These are phyloP conservation scores for Eulithis prunata DNA, from an alignment of 2,888 invertebrate species.

Conservation along the genomic window DNA sequence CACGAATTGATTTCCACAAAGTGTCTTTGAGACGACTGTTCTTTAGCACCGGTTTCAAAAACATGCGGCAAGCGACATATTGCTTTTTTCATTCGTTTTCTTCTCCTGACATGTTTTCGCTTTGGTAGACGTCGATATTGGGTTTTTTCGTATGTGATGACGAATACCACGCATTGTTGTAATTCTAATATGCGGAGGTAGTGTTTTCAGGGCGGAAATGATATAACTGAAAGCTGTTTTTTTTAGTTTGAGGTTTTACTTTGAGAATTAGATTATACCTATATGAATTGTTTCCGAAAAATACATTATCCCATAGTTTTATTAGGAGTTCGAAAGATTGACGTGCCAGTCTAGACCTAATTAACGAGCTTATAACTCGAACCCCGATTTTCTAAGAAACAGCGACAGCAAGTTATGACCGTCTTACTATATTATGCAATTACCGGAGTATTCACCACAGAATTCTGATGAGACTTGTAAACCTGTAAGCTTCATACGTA, in stretches of 20 bases:
- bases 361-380: conserved; percentile 39
- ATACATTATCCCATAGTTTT: neutral
- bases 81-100: conserved; percentile 74
- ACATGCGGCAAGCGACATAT: conserved; percentile 70
- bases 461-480: too few relatives aligned
- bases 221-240: too few relatives aligned
- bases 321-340: neutral
- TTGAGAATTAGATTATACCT: too few relatives aligned
- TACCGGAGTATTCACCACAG: too few relatives aligned
- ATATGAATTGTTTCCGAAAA: neutral
- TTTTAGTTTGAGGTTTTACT: too few relatives aligned
- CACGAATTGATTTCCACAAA: conserved; percentile 68
- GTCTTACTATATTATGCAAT: too few relatives aligned
- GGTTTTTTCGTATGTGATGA: conserved; percentile 59
- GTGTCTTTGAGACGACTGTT: conserved; percentile 64
- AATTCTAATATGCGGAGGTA: conserved; percentile 51
- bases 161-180: conserved; percentile 56
- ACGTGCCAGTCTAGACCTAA: conserved; percentile 23
- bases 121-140: conserved; percentile 67
- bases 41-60: conserved; percentile 69
- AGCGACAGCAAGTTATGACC: too few relatives aligned
- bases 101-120: conserved; percentile 64
- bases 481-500: too few relatives aligned
- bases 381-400: too few relatives aligned
- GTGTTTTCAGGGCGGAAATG: conserved; percentile 10